phyloP scores from a whole-genome alignment of 1,140 invertebrate species.

The Caenorhabditis inopinata region DNA sequence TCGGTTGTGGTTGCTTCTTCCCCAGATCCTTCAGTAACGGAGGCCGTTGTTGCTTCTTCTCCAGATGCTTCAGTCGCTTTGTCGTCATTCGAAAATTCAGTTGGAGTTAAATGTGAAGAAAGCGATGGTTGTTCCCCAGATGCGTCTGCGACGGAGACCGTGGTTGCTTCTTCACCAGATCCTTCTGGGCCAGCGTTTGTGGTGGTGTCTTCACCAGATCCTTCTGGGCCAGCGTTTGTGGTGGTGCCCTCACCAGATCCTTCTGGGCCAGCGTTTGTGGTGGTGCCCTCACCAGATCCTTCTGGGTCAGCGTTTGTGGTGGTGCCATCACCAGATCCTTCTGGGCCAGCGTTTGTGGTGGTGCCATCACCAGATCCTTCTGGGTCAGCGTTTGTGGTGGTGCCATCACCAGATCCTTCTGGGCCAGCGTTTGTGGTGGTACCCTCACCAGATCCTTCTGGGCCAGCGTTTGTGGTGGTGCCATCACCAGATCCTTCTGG shows the following conservation, averaged over 20 bases:
- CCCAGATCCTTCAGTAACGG: not conserved
- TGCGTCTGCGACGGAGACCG: not conserved
- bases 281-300: conserved; percentile 17
- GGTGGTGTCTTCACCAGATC: not conserved
- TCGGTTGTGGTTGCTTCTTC: not conserved
- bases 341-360: not conserved
- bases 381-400: not conserved
- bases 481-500: not conserved
- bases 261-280: conserved; percentile 19
- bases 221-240: not conserved
- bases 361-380: not conserved
- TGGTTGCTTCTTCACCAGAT: not conserved
- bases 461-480: not conserved
- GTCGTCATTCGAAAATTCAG: too few species aligned
- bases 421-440: not conserved
- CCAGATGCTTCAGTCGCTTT: not conserved
- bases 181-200: not conserved
- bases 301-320: not conserved
- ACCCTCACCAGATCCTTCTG: not conserved
- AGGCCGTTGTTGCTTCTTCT: not conserved
- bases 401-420: not conserved
- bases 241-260: conserved; percentile 21
- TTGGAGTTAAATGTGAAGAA: too few species aligned
- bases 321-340: not conserved
- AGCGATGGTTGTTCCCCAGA: not conserved